Base-by-base conservation (phyloP, 2,888 invertebrate genomes). In the Pedicia rivosa region DNA sequence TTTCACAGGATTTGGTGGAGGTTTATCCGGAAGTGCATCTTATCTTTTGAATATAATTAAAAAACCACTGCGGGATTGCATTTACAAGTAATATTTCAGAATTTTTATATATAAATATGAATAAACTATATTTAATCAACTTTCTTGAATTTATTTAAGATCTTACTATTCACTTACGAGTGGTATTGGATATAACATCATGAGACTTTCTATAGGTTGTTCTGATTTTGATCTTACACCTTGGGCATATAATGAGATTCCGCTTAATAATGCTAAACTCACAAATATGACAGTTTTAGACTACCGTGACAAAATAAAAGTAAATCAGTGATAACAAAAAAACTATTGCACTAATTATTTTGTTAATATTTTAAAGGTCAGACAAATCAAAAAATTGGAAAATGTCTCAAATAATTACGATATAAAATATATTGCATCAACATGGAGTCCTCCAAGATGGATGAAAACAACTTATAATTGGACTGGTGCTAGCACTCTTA, bases 1-100 rank as follows among this genome's bases (percentile, higher is more conserved):
- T 15, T 78, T 91, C 15, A 55, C 73, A 42, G 91, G 91, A 0
- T 91, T 84, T 54, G 91, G 91, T 1, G 90, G 84, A 1, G 82
- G 88, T 0, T 81, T 90, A 41, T 91, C 90, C 0, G 78, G 78
- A 38, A 62, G 74, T 1, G 68, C 70, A 3, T 53, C 57, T 3
- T 43, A 56, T 35, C 43, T 55, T 30, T 37, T 56, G 14, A 44
- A 56, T 5, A 44, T 46, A 25, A 36, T 56, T 13, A 43, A 45
- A 3, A n/a, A 32, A 32, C 5, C 6, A 17, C 36, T 57, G 5
- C 51, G 53, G 29, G 50, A 56, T 43, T 53, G 56, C 14, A 40
- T 59, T 4, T 58, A 53, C 37, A 47, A 48, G 47, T 56, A 48
- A 3, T 2, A 8, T n/a, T n/a, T n/a, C n/a, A 12, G 12, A 17